Conservation (phyloP, 2,113 vertebrate species). For the Regulus satrapa region DNA sequence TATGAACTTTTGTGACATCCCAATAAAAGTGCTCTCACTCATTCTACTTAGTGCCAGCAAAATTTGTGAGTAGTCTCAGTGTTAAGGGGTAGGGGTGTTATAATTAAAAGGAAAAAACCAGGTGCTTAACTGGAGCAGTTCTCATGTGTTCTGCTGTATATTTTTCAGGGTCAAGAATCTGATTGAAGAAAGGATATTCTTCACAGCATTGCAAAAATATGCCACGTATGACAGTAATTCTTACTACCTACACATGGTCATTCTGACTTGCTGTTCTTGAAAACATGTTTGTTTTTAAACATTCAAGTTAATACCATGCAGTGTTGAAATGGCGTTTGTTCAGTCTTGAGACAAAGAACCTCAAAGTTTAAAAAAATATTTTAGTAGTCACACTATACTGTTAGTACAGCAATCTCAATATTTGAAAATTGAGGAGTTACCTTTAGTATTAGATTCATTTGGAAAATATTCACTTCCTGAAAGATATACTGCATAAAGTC, state of each 20-base stretch:
- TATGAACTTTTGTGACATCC: not conserved
- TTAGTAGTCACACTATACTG: not conserved
- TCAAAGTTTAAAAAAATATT: not conserved
- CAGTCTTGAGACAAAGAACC: not conserved
- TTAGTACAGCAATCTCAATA: not conserved
- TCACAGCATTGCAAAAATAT: not conserved
- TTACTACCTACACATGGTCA: not conserved
- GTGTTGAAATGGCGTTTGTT: not conserved
- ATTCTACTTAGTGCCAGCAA: not conserved
- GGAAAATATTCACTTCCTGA: not conserved
- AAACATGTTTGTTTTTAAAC: not conserved
- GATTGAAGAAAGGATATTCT: not conserved
- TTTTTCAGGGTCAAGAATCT: not conserved
- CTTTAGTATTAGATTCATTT: not conserved
- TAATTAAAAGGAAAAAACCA: not conserved
- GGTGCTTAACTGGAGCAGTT: not conserved
- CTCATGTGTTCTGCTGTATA: not conserved
- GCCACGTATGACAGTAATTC: not conserved
- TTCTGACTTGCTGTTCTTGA: not conserved
- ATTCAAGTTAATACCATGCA: not conserved
- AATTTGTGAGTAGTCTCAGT: not conserved
- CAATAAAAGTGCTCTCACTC: not conserved
- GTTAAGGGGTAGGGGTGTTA: rapidly evolving
- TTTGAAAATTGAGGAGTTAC: not conserved
- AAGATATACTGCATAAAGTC: not conserved